Percentiles rank a stretch among this genome's conserved stretches.
Evolutionary conservation across 2,113 vertebrate genomes (phyloP).

Genomic region (Oncorhynchus clarkii): DNA sequence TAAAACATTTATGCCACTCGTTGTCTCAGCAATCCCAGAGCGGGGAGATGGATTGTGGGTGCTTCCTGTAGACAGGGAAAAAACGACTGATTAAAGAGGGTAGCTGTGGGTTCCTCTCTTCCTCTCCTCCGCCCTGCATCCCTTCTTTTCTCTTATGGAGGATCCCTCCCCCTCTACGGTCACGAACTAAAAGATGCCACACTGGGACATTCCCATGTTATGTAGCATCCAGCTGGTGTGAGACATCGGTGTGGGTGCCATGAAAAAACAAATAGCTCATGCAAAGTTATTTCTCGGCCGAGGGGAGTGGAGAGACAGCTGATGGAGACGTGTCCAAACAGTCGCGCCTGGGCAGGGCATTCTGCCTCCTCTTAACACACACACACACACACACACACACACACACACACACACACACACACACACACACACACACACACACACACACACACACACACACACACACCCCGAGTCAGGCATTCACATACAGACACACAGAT

Average conservation of each 20-base stretch:
- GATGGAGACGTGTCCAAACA: conserved; percentile 72
- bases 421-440: conserved; percentile 34
- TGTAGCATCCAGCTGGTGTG: conserved; percentile 33
- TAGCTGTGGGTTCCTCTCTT: conserved; percentile 17
- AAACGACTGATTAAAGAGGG: conserved; percentile 54
- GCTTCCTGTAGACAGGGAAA: conserved; percentile 60
- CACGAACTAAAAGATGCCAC: conserved; percentile 40
- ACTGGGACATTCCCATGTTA: conserved; percentile 47
- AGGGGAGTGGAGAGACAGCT: conserved; percentile 71
- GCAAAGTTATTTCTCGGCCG: conserved; percentile 54
- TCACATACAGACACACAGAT: conserved; percentile 43
- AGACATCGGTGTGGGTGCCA: too few species aligned
- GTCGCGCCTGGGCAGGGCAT: conserved; percentile 69
- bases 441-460: conserved; percentile 30
- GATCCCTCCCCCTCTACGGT: background rate
- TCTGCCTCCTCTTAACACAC: conserved; percentile 52
- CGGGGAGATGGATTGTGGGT: conserved; percentile 65
- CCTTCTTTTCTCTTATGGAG: background rate
- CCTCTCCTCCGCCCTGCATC: background rate
- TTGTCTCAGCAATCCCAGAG: conserved; percentile 47
- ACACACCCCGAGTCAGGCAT: background rate
- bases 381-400: conserved; percentile 33
- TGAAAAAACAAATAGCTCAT: conserved; percentile 56
- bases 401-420: background rate
- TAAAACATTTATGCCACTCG: conserved; percentile 51